Base-by-base conservation (phyloP, 2,797 vertebrate genomes). In the Somateria mollissima region DNA sequence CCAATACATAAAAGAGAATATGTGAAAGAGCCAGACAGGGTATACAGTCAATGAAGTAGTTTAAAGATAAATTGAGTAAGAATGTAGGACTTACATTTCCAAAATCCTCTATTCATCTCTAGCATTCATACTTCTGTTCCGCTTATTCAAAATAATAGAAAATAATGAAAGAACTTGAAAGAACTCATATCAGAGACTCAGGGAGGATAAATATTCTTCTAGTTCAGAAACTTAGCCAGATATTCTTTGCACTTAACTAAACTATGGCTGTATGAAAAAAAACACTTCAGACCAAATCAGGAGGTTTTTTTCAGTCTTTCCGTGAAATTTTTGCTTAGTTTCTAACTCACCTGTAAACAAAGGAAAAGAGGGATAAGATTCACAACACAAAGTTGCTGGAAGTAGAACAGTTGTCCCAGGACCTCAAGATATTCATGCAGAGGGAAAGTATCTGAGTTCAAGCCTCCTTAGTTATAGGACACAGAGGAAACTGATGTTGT, bases 61-160 rank as follows among this genome's bases (percentile, higher is more conserved):
- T 94, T 56, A 90, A 66, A 85, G 37, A 71, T 16, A 92, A 89
- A 79, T 22, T 39, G 54, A 61, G 3, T 57, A 6, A 51, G 18
- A 81, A 74, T 14, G 15, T 51, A 41, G 2, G 16, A 74, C 49
- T 49, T 74, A 18, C 5, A 27, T 73, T 88, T 84, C 82, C 58
- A 34, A 75, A 92, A 87, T 73, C 73, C 27, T 69, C 17, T 64
- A 65, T 86, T 94, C 19, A 54, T 74, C 16, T 74, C 58, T 51
- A 72, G 30, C 21, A 83, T 70, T 79, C 49, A 13, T 4, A 22
- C 61, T 89, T 57, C 21, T 78, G 65, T 71, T 84, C 22, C n/a
- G 92, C 96, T 94, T 80, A 73, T 43, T 69, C 34, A 49, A 86
- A 90, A 57, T 76, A 90, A 91, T 57, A 84, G 14, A 25, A 89